Evolutionary conservation across 2,797 vertebrate genomes (phyloP).

Genomic region (Argentina silus): DNA sequence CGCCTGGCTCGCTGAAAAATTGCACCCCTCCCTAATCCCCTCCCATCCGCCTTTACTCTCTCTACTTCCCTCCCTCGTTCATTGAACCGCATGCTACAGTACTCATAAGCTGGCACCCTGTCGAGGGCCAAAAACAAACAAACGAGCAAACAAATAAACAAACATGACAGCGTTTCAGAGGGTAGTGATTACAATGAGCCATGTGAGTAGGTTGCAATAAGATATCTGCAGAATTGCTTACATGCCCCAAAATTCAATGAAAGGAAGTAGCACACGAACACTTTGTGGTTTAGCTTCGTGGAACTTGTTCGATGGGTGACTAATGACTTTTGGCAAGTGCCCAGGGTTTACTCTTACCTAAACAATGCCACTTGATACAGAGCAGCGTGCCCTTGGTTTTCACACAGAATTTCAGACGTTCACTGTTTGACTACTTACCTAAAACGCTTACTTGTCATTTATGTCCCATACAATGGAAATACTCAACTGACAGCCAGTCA

Average conservation of each 20-base stretch:
- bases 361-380: constrained; percentile 74
- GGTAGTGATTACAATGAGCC: constrained; percentile 38
- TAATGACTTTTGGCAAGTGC: constrained; percentile 76
- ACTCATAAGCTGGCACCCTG: constrained; percentile 45
- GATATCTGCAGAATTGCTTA: constrained; percentile 60
- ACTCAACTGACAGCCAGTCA: constrained; percentile 55
- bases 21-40: constrained; percentile 69
- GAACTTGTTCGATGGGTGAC: constrained; percentile 76
- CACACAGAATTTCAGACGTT: constrained; percentile 64
- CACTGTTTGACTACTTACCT: constrained; percentile 33
- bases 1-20: constrained; percentile 68
- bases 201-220: constrained; percentile 41
- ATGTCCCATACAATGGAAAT: constrained; percentile 63
- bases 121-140: constrained; percentile 19
- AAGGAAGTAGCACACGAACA: constrained; percentile 70
- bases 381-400: constrained; percentile 70
- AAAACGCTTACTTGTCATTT: constrained; percentile 68
- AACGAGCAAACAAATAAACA: constrained; percentile 47
- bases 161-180: constrained; percentile 58
- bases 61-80: constrained; percentile 12
- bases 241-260: constrained; percentile 68
- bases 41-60: constrained; percentile 57
- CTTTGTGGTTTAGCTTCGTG: constrained; percentile 74
- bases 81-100: constrained; percentile 32
- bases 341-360: constrained; percentile 76